Base-by-base conservation (phyloP, 53 echinoderm and acorn worm genomes). In the Holothuria leucospilota region DNA sequence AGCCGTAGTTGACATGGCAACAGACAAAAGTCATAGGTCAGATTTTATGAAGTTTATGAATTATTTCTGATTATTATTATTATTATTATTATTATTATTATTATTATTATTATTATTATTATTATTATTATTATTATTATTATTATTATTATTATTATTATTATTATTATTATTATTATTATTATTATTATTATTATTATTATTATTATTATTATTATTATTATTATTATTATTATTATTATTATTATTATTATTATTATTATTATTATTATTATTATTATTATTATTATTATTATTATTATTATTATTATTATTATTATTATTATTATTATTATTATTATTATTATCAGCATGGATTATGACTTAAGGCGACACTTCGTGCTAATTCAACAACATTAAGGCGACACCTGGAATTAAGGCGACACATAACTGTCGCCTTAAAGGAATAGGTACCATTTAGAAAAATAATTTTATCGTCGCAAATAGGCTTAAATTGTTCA, bases 241-340 rank as follows among this genome's bases (percentile, higher is more conserved):
- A 34, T 71, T 26, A 29, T 26, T 71, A 34, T 26, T 71, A 29
- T 71, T 26, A 29, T 71, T 71, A 34, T 71, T 71, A 29, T 26
- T 71, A 29, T 71, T 26, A 29, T 71, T 71, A 34, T 71, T 71
- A 29, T 71, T 71, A 34, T 71, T 71, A 71, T 71, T 26, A 71
- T 71, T 29, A 71, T 71, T 71, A 71, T 63, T 63, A 63, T 63
- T 63, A 63, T 63, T 63, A 63, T 63, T 63, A 63, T 63, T 63
- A 63, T 63, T 63, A 63, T 63, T 63, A 63, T 63, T 63, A 63
- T 63, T 63, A 63, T 63, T 63, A 63, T 63, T 63, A 63, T 63
- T 63, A 63, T 63, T 63, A 63, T 63, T 63, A 63, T 63, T 63
- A 63, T 63, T 63, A 63, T 63, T 63, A 63, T 63, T 63, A n/a